phyloP scores from a whole-genome alignment of 2,888 invertebrate genomes.

The Tenthredo scrophulariae region DNA sequence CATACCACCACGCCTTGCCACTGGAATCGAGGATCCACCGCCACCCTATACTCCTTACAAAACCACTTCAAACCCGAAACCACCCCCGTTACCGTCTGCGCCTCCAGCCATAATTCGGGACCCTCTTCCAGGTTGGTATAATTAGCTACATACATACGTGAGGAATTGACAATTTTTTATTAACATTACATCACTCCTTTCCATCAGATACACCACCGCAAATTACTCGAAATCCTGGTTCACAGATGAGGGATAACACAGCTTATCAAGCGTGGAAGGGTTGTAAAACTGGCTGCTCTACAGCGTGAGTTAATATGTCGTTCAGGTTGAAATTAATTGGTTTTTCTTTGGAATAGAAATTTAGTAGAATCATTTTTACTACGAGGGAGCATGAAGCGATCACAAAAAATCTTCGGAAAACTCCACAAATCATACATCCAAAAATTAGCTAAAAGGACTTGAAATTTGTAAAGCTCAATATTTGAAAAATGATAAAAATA shows the following conservation, averaged over 20 bases:
- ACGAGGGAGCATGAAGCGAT: background rate
- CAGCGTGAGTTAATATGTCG: background rate
- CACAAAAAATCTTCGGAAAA: no score
- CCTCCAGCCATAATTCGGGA: slow-evolving; percentile 7
- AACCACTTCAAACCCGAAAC: background rate
- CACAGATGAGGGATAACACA: background rate
- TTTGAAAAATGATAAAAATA: no score
- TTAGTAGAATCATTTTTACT: background rate
- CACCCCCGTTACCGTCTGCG: background rate
- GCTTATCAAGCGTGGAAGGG: background rate
- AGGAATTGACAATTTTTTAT: background rate
- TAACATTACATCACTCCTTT: background rate
- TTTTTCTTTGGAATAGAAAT: background rate
- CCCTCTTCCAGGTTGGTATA: background rate
- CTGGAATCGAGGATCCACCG: background rate
- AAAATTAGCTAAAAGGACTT: no score
- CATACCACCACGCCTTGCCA: background rate
- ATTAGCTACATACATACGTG: background rate
- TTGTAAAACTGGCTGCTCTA: background rate
- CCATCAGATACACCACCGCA: background rate
- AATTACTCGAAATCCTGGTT: background rate
- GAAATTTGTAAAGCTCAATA: no score
- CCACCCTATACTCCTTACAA: slow-evolving; percentile 25
- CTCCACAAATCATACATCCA: no score
- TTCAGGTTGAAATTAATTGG: background rate